Conservation (phyloP, 35 echinoderm and acorn worm genomes). For the Nesometra sesokonis region DNA sequence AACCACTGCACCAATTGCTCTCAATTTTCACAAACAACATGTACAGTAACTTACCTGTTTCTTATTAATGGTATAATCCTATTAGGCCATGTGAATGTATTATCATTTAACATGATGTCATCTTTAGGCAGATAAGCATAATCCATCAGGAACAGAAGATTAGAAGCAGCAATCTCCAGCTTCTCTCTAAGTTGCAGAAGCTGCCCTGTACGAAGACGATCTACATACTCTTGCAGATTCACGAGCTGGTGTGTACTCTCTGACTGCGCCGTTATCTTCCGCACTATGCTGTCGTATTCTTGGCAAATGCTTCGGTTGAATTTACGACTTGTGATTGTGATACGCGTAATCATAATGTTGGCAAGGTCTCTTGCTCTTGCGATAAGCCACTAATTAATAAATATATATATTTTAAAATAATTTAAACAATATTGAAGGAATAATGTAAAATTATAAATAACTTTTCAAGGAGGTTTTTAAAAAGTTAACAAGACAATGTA, state of each 20-base stretch:
- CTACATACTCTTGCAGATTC: conserved; percentile 64
- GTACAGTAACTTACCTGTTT: conserved; percentile 39
- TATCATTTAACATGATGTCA: conserved; percentile 85
- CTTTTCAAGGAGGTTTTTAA: too few species aligned
- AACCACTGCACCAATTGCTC: conserved; percentile 73
- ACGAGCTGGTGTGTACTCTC: conserved; percentile 71
- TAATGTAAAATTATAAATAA: too few species aligned
- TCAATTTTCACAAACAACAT: conserved; percentile 32
- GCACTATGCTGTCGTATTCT: conserved; percentile 85
- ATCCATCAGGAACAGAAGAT: conserved; percentile 91
- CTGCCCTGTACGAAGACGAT: conserved; percentile 59
- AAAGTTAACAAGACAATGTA: too few species aligned
- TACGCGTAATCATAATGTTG: conserved; percentile 67
- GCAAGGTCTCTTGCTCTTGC: conserved; percentile 58
- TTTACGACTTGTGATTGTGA: conserved; percentile 55
- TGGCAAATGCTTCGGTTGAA: conserved; percentile 93
- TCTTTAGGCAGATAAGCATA: conserved; percentile 82
- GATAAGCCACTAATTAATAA: conserved; percentile 61
- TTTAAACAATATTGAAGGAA: too few species aligned
- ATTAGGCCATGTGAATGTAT: conserved; percentile 93
- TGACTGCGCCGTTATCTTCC: conserved; percentile 75
- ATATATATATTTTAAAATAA: not conserved
- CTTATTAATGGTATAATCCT: conserved; percentile 91
- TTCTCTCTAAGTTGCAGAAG: conserved; percentile 80
- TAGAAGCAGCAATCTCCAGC: conserved; percentile 61